Conservation (phyloP, 2,113 vertebrate genomes). For the Delphinapterus leucas region DNA sequence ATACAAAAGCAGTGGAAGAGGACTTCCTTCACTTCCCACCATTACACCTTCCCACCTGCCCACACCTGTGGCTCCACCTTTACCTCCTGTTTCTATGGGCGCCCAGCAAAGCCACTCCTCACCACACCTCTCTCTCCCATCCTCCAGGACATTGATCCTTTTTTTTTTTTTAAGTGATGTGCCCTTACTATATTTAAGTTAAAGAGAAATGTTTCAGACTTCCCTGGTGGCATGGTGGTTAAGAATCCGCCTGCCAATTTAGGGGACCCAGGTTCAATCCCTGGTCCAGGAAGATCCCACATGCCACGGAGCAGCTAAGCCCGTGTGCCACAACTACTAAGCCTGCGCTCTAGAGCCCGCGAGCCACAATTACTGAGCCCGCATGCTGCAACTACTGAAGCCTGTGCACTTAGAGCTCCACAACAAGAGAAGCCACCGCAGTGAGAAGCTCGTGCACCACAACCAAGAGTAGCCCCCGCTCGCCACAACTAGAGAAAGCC, state of each 20-base stretch:
- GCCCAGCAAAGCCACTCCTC: neutral
- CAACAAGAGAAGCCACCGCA: no score
- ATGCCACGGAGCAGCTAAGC: no score
- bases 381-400: no score
- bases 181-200: constrained; percentile 49
- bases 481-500: no score
- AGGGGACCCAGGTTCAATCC: neutral
- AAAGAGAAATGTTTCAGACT: constrained; percentile 34
- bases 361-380: no score
- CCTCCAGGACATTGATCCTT: neutral
- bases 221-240: neutral
- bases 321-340: no score
- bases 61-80: neutral
- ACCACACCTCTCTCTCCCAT: neutral
- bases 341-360: no score
- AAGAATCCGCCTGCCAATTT: neutral
- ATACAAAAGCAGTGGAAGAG: neutral
- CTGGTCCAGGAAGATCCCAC: neutral
- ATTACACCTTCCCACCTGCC: neutral
- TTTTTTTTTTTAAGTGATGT: neutral
- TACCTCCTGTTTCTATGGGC: neutral
- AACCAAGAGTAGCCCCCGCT: no score
- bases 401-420: no score
- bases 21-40: neutral
- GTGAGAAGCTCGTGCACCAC: no score